phyloP scores from a whole-genome alignment of 2,797 vertebrate species.

The Eulemur coronatus region DNA sequence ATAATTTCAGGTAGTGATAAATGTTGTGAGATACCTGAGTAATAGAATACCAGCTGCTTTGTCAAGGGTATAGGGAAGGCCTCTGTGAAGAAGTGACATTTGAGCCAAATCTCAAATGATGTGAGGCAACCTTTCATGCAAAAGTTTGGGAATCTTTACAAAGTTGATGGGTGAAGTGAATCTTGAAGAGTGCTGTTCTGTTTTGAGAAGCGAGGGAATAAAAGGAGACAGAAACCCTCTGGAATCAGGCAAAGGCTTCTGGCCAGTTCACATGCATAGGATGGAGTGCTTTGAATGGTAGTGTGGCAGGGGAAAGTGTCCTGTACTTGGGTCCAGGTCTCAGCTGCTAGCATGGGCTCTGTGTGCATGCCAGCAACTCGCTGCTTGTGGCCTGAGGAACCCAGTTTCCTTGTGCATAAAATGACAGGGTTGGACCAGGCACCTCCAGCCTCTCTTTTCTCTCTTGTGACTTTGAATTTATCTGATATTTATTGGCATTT shows the following conservation, averaged over 20 bases:
- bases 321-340: neutral
- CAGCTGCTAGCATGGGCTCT: neutral
- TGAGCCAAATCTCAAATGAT: neutral
- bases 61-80: neutral
- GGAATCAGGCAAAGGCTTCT: neutral
- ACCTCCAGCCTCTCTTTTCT: neutral
- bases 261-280: neutral
- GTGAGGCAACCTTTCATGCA: neutral
- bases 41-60: neutral
- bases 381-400: neutral
- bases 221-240: neutral
- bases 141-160: neutral
- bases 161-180: neutral
- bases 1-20: neutral
- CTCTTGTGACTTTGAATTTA: neutral
- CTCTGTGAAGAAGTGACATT: neutral
- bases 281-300: no score
- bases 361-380: accelerated
- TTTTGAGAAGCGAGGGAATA: neutral
- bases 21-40: neutral
- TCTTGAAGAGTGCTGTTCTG: neutral
- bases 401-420: neutral
- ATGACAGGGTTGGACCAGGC: neutral
- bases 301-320: no score
- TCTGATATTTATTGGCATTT: neutral